Evolutionary conservation across 2,113 vertebrate genomes (phyloP).

Genomic region (Oreochromis aureus): DNA sequence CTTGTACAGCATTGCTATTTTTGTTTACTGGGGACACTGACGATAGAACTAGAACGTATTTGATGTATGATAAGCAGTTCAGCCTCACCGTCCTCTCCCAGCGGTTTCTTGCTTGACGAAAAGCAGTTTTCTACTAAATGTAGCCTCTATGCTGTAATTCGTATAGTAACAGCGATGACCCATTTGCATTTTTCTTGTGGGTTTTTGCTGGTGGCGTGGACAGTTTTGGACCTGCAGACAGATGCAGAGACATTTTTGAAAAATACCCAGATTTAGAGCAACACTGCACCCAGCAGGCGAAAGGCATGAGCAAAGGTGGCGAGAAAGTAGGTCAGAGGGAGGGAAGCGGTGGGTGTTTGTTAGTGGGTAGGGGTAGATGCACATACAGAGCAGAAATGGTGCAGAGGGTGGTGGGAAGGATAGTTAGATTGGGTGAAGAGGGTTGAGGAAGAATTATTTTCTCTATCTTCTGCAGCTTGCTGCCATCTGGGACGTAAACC

Average conservation of each 20-base stretch:
- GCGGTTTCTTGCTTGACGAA: background rate
- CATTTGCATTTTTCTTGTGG: background rate
- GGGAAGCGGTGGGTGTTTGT: background rate
- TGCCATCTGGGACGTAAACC: background rate
- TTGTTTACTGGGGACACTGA: background rate
- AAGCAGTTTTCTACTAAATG: background rate
- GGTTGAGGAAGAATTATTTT: background rate
- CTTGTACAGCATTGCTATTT: background rate
- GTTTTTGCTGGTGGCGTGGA: background rate
- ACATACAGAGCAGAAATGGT: background rate
- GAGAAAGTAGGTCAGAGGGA: constrained; percentile 51
- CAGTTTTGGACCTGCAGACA: background rate
- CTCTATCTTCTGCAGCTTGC: background rate
- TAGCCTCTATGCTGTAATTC: background rate
- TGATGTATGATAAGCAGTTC: constrained; percentile 18
- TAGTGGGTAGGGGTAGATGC: background rate
- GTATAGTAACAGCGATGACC: background rate
- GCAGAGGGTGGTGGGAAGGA: background rate
- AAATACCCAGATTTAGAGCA: background rate
- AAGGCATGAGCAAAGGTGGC: background rate
- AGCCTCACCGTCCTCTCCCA: background rate
- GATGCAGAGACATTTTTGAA: background rate
- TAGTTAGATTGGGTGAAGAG: background rate
- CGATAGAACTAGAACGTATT: constrained; percentile 28
- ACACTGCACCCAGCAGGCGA: constrained; percentile 61